Percentiles rank a stretch among this genome's conserved stretches.
phyloP scores from a whole-genome alignment of 2,113 vertebrate species.

The Prietella phreatophila region DNA sequence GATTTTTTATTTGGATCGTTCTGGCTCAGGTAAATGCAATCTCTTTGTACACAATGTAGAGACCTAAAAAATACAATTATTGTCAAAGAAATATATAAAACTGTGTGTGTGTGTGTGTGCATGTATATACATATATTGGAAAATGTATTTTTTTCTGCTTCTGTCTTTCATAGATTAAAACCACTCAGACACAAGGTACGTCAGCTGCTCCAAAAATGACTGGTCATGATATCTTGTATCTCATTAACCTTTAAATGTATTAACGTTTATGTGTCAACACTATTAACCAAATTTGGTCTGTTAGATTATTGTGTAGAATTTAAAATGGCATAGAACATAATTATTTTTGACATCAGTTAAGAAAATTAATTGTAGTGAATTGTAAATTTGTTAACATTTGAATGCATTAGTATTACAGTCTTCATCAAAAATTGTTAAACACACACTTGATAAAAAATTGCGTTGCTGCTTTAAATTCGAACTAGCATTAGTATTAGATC shows the following conservation, averaged over 20 bases:
- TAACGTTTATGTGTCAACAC: neutral
- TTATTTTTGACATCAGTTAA: neutral
- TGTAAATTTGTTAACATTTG: neutral
- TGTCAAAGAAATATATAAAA: neutral
- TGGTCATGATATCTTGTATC: neutral
- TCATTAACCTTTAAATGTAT: neutral
- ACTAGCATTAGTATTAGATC: neutral
- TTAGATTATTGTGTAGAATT: neutral
- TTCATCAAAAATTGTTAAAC: neutral
- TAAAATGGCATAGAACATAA: neutral
- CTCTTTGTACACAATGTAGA: conserved; percentile 3
- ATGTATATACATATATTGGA: neutral
- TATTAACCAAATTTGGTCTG: neutral
- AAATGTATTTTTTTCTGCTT: conserved; percentile 17
- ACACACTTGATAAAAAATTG: neutral
- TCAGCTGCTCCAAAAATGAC: neutral
- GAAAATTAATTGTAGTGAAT: neutral
- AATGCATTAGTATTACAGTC: neutral
- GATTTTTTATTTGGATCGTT: conserved; percentile 66
- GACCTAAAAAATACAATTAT: neutral
- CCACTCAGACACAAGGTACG: conserved; percentile 65
- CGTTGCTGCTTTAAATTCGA: neutral
- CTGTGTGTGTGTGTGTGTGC: too few species aligned
- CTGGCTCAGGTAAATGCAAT: conserved; percentile 68
- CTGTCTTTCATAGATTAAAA: conserved; percentile 63